A percentile compares a stretch with the other conserved stretches of the same genome.
Evolutionary conservation across 2,113 vertebrate genomes (phyloP).

Genomic region (Dipodomys ordii): DNA sequence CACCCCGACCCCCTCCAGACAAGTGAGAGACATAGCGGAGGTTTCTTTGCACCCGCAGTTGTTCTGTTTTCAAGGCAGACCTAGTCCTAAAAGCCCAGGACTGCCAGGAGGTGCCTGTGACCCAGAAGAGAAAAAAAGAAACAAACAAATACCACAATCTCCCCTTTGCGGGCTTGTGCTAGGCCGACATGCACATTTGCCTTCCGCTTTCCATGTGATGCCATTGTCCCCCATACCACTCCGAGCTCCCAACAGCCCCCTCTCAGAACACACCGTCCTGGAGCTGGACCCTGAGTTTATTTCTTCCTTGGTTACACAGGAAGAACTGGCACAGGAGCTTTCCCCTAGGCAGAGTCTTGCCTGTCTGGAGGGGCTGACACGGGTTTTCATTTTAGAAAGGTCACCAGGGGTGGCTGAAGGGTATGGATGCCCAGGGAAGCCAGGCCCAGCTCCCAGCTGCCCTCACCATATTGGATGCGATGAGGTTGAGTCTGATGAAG

Average conservation of each 20-base stretch:
- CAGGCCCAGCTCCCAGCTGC: neutral
- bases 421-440: neutral
- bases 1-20: neutral
- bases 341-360: neutral
- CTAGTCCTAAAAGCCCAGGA: neutral
- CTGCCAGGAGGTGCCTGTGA: neutral
- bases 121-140: neutral
- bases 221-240: too few species aligned
- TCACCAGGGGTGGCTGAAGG: neutral
- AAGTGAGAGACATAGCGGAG: neutral
- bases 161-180: neutral
- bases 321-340: too few species aligned
- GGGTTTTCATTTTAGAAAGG: neutral
- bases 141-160: neutral
- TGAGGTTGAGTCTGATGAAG: neutral
- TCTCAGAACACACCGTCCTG: too few species aligned
- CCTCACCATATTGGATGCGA: neutral
- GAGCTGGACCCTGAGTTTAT: too few species aligned
- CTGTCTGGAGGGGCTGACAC: neutral
- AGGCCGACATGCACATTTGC: too few species aligned
- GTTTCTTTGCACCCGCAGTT: neutral
- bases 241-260: too few species aligned
- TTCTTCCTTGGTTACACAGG: too few species aligned
- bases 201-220: too few species aligned
- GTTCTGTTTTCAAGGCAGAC: neutral